Evolutionary conservation across 2,888 invertebrate genomes (phyloP), one percentile per base, ranked within the genome.

Genomic region (Hesperia comma): DNA sequence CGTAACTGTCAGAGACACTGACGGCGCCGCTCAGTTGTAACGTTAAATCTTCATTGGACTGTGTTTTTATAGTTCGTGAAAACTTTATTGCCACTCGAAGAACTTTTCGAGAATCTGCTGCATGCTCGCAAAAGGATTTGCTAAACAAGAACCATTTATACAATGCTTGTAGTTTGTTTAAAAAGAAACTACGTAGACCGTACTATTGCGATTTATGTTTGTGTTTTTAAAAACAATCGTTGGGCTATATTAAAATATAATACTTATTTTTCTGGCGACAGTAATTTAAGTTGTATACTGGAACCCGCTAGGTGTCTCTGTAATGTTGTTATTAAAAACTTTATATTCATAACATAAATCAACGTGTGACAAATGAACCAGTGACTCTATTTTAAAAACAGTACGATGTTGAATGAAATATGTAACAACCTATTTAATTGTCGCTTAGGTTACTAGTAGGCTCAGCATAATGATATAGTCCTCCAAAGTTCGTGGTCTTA

Each of bases 401-500:
- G 37, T 37, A 46, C 8, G 46, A 5, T 49, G 49, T 49, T 58
- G 14, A n/a, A 8, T 61, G 40, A 67, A 61, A 61, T 55, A 61
- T 61, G 46, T 46, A 14, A 46, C 55, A 54, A 46, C 55, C 61
- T 61, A 49, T 60, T 55, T 61, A 61, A 66, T 55, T 46, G 54
- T 55, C 19, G 26, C 37, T 56, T 51, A 37, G 17, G 46, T 1
- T 49, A 5, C 46, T 33, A 46, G 43, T 46, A 46, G 49, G 63
- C 71, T 76, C 73, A 76, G 77, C 72, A 75, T 70, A 67, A 75
- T 67, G 82, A 87, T 83, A 85, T 76, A 81, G 82, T 76, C 78
- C 71, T 84, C 83, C 86, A 85, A 85, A 81, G 79, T 76, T 66
- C 79, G 75, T 75, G 74, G 78, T 75, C 84, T 91, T 92, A 91